A percentile compares a stretch with the other conserved stretches of the same genome.
phyloP scores from a whole-genome alignment of 2,113 vertebrate species.

The Apodemus sylvaticus region DNA sequence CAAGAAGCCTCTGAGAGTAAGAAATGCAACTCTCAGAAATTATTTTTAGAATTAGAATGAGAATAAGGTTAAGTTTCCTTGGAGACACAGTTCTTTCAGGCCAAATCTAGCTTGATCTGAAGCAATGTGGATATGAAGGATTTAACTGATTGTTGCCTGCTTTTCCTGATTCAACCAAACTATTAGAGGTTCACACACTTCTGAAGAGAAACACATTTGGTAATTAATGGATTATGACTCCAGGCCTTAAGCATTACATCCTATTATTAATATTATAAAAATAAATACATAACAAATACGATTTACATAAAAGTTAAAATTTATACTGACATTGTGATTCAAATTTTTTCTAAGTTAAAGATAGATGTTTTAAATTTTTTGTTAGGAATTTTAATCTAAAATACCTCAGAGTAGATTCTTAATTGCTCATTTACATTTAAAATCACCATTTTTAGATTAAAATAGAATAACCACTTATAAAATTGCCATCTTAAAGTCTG shows the following conservation, averaged over 20 bases:
- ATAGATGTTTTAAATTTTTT: background rate
- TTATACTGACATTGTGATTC: background rate
- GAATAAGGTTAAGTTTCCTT: conserved; percentile 75
- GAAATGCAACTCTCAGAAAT: conserved; percentile 35
- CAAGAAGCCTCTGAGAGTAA: conserved; percentile 37
- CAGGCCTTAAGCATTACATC: background rate
- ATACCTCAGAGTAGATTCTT: background rate
- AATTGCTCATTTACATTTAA: conserved; percentile 9
- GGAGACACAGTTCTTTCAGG: conserved; percentile 68
- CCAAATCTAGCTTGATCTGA: conserved; percentile 55
- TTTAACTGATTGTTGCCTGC: conserved; percentile 29
- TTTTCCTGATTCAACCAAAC: conserved; percentile 21
- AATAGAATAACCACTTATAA: background rate
- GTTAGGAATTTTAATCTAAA: background rate
- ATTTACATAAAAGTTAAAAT: background rate
- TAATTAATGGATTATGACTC: background rate
- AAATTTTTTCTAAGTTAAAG: background rate
- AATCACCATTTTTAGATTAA: background rate
- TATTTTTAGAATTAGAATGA: conserved; percentile 71
- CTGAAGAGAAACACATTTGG: background rate
- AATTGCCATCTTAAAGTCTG: background rate
- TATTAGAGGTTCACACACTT: background rate
- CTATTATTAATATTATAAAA: background rate
- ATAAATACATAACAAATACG: background rate
- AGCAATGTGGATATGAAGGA: conserved; percentile 55